Base-by-base conservation (phyloP, 2,888 invertebrate genomes). In the Teinopalpus imperialis region DNA sequence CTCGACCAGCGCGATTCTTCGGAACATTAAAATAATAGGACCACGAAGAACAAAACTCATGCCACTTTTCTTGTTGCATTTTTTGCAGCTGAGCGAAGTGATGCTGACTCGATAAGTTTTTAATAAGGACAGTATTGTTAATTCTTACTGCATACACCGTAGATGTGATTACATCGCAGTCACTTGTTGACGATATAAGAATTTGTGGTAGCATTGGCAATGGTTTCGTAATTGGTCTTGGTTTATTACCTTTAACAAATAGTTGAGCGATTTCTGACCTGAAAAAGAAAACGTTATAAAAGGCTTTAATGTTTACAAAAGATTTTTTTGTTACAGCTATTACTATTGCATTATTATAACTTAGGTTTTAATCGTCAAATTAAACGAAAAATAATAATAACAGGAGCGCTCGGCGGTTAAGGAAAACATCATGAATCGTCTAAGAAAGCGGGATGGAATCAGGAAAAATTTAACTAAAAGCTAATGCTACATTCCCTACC, bases 21-120 rank as follows among this genome's bases (percentile, higher is more conserved):
- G 79, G 74, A 2, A 72, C 69, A 45, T 85, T 85, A 39, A 86
- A 85, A 49, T 88, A 87, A 53, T 87, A 88, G 1, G 71, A 73
- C 88, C 88, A 88, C 1, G 66, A 53, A 3, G 58, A 61, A 43
- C 82, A 83, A 6, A 44, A 20, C 43, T 78, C 74, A 29, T 78
- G 68, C 68, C 73, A 70, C 1, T 48, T 31, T 53, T 73, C 66
- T 8, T 57, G 43, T 58, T 69, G 64, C 51, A 73, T 56, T 39
- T 61, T 54, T 39, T 44, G 34, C 23, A 83, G 57, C 20, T 9
- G 4, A 43, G 65, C 12, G 3, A 46, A 26, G 4, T 74, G 27
- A 14, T 45, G 51, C 49, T 77, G 74, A 1, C 57, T 67, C 8
- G 68, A 66, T 14, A 63, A 56, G 1, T 71, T 54, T 65, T 81